Evolutionary conservation across 2,113 vertebrate genomes (phyloP).

Genomic region (Ondatra zibethicus): DNA sequence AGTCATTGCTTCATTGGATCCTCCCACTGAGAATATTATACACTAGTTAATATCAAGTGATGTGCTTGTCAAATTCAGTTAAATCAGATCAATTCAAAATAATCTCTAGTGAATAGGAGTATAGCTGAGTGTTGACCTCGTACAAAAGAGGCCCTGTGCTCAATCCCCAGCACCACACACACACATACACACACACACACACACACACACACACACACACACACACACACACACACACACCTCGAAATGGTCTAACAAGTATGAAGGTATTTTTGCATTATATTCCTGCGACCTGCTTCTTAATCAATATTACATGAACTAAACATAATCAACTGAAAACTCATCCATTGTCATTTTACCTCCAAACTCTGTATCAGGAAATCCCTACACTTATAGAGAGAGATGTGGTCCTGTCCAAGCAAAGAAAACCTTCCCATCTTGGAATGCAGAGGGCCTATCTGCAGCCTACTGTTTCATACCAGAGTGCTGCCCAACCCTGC

Average conservation of each 20-base stretch:
- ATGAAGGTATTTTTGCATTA: background rate
- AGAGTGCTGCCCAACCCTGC: background rate
- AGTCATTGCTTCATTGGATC: background rate
- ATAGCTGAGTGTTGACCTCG: background rate
- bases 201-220: background rate
- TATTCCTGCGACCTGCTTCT: background rate
- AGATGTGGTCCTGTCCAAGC: background rate
- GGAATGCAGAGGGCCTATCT: background rate
- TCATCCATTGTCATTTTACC: background rate
- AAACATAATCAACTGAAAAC: background rate
- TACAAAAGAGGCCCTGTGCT: background rate
- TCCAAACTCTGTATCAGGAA: background rate
- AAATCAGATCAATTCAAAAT: background rate
- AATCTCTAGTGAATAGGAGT: background rate
- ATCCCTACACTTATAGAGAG: background rate
- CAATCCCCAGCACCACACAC: background rate
- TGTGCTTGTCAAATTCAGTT: background rate
- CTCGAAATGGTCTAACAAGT: background rate
- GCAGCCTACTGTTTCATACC: background rate
- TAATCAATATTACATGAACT: background rate
- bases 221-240: background rate
- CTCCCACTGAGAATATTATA: background rate
- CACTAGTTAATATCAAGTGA: background rate
- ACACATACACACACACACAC: background rate
- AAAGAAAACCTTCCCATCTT: background rate